Evolutionary conservation across 2,888 invertebrate species (phyloP).

Genomic region (Drosophila fulvimacula): DNA sequence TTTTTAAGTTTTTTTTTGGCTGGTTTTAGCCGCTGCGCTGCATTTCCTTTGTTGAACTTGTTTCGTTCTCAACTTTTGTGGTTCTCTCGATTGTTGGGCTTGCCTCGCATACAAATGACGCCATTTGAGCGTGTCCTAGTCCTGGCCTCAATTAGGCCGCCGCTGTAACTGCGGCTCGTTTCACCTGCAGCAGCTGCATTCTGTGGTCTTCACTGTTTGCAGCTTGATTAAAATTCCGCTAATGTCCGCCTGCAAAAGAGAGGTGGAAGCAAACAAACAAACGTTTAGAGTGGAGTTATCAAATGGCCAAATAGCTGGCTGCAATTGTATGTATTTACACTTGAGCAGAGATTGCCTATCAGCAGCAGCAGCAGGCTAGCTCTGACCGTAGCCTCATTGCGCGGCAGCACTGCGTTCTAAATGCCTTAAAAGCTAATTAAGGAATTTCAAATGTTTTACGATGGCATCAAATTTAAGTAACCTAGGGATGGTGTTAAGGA

Average conservation of each 20-base stretch:
- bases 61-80: slow-evolving; percentile 19
- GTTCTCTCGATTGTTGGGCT: slow-evolving; percentile 22
- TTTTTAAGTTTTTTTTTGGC: neutral
- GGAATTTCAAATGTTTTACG: neutral
- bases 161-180: slow-evolving; percentile 40
- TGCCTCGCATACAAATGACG: slow-evolving; percentile 72
- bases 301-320: slow-evolving; percentile 1
- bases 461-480: neutral
- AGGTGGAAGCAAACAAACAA: slow-evolving; percentile 14
- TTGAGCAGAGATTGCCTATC: neutral
- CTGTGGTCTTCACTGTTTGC: slow-evolving; percentile 33
- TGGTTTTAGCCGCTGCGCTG: slow-evolving; percentile 48
- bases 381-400: neutral
- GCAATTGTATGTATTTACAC: slow-evolving; percentile 4
- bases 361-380: neutral
- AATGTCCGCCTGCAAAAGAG: slow-evolving; percentile 38
- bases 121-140: slow-evolving; percentile 62
- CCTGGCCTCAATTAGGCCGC: slow-evolving; percentile 55
- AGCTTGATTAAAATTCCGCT: slow-evolving; percentile 67
- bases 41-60: slow-evolving; percentile 47
- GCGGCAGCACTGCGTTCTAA: neutral
- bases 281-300: slow-evolving; percentile 29
- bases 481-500: too few species aligned
- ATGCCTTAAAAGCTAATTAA: slow-evolving; percentile 8
- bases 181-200: slow-evolving; percentile 55